A percentile compares a stretch with the other conserved stretches of the same genome.
phyloP scores from a whole-genome alignment of 2,888 invertebrate genomes.

The Agelastica alni region DNA sequence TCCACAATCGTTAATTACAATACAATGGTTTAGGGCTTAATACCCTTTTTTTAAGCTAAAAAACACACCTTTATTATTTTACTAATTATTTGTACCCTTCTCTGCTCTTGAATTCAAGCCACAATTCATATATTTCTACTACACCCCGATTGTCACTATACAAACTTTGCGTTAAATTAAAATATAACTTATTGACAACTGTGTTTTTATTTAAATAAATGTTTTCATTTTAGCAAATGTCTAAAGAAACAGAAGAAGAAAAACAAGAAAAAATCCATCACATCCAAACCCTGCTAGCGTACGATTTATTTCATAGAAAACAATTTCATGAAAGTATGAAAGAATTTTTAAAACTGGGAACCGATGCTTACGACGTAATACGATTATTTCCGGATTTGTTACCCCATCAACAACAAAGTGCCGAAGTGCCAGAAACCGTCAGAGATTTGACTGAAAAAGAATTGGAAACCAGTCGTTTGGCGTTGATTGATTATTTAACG shows the following conservation, averaged over 20 bases:
- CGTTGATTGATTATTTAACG: constrained; percentile 88
- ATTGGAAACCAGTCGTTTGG: constrained; percentile 83
- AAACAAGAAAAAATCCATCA: constrained; percentile 80
- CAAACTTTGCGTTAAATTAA: too few species aligned
- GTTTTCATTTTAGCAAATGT: constrained; percentile 69
- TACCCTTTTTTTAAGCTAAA: too few species aligned
- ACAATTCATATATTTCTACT: too few species aligned
- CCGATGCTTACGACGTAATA: constrained; percentile 95
- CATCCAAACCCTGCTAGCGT: constrained; percentile 89
- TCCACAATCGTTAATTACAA: too few species aligned
- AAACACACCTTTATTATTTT: too few species aligned
- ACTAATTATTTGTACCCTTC: too few species aligned
- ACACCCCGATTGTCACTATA: too few species aligned
- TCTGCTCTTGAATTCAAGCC: too few species aligned
- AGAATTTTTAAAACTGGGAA: constrained; percentile 85
- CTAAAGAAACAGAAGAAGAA: constrained; percentile 79
- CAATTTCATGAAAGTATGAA: constrained; percentile 89
- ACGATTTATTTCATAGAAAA: constrained; percentile 88
- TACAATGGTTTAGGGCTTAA: too few species aligned
- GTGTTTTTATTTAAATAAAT: constrained; percentile 1
- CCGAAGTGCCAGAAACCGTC: constrained; percentile 51
- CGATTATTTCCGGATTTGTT: constrained; percentile 88
- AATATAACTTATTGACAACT: too few species aligned
- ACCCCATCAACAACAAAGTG: constrained; percentile 54
- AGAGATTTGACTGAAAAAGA: constrained; percentile 79